Percentiles rank a stretch among this genome's conserved stretches.
These are phyloP conservation scores for Trogon surrucura DNA, from an alignment of 2,113 vertebrate genomes.

Conservation along the genomic window DNA sequence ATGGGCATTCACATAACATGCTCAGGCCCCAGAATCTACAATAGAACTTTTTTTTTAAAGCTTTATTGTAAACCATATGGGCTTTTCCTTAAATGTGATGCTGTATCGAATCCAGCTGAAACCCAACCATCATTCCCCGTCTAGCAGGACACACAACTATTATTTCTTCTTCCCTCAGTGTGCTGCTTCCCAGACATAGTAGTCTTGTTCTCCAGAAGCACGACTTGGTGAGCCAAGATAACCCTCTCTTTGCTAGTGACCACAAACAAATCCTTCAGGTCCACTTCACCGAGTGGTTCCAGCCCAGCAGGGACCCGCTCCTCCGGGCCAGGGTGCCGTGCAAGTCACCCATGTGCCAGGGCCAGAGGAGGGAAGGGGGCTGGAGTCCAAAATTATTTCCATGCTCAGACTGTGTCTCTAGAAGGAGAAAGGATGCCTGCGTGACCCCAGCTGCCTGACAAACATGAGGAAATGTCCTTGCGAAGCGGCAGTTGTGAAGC, in stretches of 20 bases:
- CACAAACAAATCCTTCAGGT: not conserved
- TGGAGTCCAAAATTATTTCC: not conserved
- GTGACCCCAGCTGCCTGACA: not conserved
- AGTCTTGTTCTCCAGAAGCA: not conserved
- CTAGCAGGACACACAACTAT: not conserved
- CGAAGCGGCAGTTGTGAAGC: not conserved
- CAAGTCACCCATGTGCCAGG: not conserved
- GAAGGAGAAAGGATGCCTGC: not conserved
- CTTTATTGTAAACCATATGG: not conserved
- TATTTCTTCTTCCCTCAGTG: not conserved
- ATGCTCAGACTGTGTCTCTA: not conserved
- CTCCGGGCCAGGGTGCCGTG: fast-evolving
- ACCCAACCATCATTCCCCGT: not conserved
- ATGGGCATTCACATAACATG: not conserved
- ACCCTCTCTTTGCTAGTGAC: not conserved
- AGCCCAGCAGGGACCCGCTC: not conserved
- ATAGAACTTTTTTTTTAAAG: not conserved
- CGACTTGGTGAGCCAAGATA: not conserved
- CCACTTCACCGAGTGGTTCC: not conserved
- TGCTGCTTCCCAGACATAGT: not conserved
- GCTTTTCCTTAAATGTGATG: not conserved
- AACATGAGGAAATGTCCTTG: no score
- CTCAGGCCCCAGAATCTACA: not conserved
- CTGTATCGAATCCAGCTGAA: not conserved
- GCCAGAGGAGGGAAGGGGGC: not conserved